Percentiles rank a stretch among this genome's conserved stretches.
These are phyloP conservation scores for Eristalis pertinax DNA, from an alignment of 2,888 invertebrate species.

Conservation along the genomic window DNA sequence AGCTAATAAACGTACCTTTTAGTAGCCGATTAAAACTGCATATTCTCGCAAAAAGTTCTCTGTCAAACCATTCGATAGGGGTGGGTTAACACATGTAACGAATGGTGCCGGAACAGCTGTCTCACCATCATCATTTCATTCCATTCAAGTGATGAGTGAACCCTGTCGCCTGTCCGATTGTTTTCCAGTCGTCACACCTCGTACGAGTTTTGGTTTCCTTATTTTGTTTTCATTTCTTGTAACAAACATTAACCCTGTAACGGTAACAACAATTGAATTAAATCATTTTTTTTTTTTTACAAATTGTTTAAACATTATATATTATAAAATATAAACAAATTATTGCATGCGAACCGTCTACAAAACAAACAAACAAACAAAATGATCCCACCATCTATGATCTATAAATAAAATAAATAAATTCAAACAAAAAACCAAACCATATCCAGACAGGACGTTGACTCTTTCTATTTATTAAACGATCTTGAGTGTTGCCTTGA, in stretches of 20 bases:
- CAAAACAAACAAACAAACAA: no score
- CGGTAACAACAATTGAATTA: not conserved
- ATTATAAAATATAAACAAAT: conserved; percentile 26
- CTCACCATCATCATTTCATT: not conserved
- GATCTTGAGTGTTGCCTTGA: conserved; percentile 79
- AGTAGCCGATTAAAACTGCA: no score
- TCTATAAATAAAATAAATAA: not conserved
- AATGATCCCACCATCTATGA: conserved; percentile 7
- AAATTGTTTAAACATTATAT: conserved; percentile 9
- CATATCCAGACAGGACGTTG: conserved; percentile 63
- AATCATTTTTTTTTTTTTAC: not conserved
- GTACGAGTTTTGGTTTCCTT: no score
- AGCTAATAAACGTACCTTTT: no score
- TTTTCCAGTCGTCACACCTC: no score
- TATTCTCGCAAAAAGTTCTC: no score
- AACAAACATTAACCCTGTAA: not conserved
- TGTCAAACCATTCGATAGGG: no score
- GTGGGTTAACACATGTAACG: no score
- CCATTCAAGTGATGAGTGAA: no score
- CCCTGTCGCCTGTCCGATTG: no score
- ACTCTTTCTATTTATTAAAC: conserved; percentile 55
- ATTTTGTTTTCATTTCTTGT: no score
- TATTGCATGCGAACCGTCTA: conserved; percentile 41
- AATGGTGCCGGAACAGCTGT: no score
- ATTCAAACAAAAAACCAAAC: not conserved